Conservation (phyloP, 2,113 vertebrate species). For the Scomber japonicus region DNA sequence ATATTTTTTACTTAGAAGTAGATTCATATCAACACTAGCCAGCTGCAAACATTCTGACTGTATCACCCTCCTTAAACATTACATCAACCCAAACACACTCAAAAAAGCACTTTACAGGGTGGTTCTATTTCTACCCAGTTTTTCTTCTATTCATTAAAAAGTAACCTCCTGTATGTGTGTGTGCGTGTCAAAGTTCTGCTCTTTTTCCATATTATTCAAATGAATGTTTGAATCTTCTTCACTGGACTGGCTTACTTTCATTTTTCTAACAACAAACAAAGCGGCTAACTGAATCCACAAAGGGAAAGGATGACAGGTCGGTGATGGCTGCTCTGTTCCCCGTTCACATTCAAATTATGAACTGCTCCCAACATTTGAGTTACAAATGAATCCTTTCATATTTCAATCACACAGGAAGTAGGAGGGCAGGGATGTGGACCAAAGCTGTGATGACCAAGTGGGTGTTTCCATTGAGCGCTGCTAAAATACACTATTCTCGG, state of each 20-base stretch:
- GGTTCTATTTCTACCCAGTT: too few species aligned
- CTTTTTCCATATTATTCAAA: not conserved
- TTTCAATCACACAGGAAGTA: slow-evolving; percentile 46
- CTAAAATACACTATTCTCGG: slow-evolving; percentile 51
- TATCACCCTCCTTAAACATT: too few species aligned
- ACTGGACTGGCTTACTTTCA: not conserved
- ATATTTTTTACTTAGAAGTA: too few species aligned
- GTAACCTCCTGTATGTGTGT: too few species aligned
- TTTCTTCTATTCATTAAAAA: too few species aligned
- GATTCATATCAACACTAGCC: too few species aligned
- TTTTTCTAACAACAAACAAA: not conserved
- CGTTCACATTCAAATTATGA: slow-evolving; percentile 19
- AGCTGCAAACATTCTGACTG: too few species aligned
- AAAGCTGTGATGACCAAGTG: slow-evolving; percentile 22
- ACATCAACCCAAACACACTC: too few species aligned
- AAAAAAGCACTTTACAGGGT: too few species aligned
- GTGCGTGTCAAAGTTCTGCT: too few species aligned
- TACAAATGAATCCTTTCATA: slow-evolving; percentile 51
- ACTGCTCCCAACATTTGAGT: slow-evolving; percentile 25
- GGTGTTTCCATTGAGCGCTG: slow-evolving; percentile 55
- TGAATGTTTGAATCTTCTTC: not conserved
- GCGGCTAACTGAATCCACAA: not conserved
- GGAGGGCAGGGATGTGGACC: slow-evolving; percentile 29
- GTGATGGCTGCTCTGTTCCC: slow-evolving; percentile 9
- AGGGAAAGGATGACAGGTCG: not conserved